Evolutionary conservation across 2,888 invertebrate species (phyloP).

Genomic region (Perdita meconis): DNA sequence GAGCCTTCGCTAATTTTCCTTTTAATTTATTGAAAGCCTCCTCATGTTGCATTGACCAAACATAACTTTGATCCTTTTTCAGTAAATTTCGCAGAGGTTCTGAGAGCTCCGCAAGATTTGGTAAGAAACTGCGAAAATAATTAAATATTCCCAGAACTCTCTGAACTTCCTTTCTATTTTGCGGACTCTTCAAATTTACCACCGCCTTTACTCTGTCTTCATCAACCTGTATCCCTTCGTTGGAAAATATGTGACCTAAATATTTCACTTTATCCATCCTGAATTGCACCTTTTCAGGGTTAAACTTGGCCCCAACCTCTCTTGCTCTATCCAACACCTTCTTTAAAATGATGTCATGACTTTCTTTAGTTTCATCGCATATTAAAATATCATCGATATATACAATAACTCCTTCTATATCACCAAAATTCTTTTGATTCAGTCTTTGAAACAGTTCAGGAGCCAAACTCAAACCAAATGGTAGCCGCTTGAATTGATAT

Average conservation of each 20-base stretch:
- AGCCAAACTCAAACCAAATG: slow-evolving; percentile 76
- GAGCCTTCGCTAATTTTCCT: slow-evolving; percentile 54
- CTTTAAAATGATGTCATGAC: slow-evolving; percentile 50
- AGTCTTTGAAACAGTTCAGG: slow-evolving; percentile 78
- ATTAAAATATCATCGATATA: slow-evolving; percentile 80
- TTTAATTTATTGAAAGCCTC: slow-evolving; percentile 37
- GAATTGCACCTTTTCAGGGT: slow-evolving; percentile 45
- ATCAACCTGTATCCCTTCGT: slow-evolving; percentile 36
- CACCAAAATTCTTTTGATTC: slow-evolving; percentile 75
- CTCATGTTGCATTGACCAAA: slow-evolving; percentile 34
- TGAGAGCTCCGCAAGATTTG: slow-evolving; percentile 57
- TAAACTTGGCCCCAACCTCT: slow-evolving; percentile 37
- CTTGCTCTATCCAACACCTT: slow-evolving; percentile 8
- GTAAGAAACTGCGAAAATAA: slow-evolving; percentile 62
- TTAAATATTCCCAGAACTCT: slow-evolving; percentile 64
- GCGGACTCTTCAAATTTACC: slow-evolving; percentile 41
- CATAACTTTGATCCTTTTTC: slow-evolving; percentile 56
- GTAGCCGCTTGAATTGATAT: slow-evolving; percentile 73
- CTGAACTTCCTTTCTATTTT: slow-evolving; percentile 58
- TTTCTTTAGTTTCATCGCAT: slow-evolving; percentile 53
- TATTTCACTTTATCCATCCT: slow-evolving; percentile 45
- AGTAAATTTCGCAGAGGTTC: slow-evolving; percentile 56
- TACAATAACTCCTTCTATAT: slow-evolving; percentile 75
- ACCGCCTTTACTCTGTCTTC: slow-evolving; percentile 37
- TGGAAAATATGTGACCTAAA: slow-evolving; percentile 30